These are phyloP conservation scores for Latheticus oryzae DNA, from an alignment of 2,888 invertebrate genomes.

Conservation along the genomic window DNA sequence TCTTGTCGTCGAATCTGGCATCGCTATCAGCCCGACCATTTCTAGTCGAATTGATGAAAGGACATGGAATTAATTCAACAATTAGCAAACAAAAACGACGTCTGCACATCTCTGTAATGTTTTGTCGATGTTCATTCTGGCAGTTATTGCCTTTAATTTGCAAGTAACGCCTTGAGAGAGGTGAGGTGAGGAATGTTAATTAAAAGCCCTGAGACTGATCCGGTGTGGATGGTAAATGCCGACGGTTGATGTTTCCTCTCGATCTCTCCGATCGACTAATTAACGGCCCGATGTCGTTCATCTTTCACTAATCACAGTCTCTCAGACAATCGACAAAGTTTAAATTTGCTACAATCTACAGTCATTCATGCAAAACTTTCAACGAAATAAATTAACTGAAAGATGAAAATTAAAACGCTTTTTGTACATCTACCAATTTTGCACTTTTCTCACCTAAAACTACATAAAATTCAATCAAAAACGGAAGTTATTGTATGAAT, in stretches of 20 bases:
- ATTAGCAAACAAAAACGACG: conserved; percentile 65
- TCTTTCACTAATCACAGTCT: conserved; percentile 36
- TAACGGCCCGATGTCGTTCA: conserved; percentile 41
- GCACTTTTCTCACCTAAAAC: too few species aligned
- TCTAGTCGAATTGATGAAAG: conserved; percentile 58
- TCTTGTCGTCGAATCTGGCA: conserved; percentile 30
- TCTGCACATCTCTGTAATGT: conserved; percentile 59
- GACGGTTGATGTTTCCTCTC: conserved; percentile 56
- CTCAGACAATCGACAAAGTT: conserved; percentile 15
- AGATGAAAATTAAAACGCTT: too few species aligned
- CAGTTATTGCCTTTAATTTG: conserved; percentile 67
- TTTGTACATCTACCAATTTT: too few species aligned
- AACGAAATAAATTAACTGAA: too few species aligned
- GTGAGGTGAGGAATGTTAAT: conserved; percentile 67
- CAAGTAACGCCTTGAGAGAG: conserved; percentile 61
- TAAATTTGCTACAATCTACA: conserved; percentile 7
- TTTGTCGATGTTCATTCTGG: conserved; percentile 62
- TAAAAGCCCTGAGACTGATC: conserved; percentile 61
- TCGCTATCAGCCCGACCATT: conserved; percentile 24
- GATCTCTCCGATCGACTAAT: conserved; percentile 47
- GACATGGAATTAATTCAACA: conserved; percentile 65
- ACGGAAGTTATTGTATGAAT: too few species aligned
- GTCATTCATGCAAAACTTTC: neutral
- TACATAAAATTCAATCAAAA: too few species aligned
- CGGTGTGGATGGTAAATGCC: conserved; percentile 42